These are phyloP conservation scores for Stichopus horrens DNA, from an alignment of 53 echinoderm and acorn worm genomes.

Conservation along the genomic window DNA sequence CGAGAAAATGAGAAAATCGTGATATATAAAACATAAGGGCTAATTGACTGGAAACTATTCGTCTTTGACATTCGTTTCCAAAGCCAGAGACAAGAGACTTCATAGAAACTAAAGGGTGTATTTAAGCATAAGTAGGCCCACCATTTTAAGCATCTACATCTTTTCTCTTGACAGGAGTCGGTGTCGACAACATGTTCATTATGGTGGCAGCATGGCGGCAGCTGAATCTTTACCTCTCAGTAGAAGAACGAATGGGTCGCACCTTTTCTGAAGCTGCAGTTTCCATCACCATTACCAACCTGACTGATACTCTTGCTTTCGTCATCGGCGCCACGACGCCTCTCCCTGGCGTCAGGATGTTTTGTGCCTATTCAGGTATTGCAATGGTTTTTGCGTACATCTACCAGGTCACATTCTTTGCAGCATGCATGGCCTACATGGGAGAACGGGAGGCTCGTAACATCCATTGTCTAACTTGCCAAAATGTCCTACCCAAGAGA, in stretches of 20 bases:
- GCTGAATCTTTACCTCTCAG: constrained; percentile 68
- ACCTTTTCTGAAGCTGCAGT: constrained; percentile 94
- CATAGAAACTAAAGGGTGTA: too few species aligned
- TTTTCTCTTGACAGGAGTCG: constrained; percentile 68
- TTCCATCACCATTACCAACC: constrained; percentile 96
- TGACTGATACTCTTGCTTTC: constrained; percentile 88
- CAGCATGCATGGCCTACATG: constrained; percentile 69
- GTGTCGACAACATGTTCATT: constrained; percentile 99
- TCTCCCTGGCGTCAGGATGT: constrained; percentile 84
- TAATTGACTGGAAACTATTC: too few species aligned
- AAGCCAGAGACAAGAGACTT: too few species aligned
- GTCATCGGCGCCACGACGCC: constrained; percentile 88
- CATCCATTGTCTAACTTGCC: constrained; percentile 58
- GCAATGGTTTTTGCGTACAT: constrained; percentile 70
- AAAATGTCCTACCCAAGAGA: constrained; percentile 61
- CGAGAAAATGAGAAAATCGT: too few species aligned
- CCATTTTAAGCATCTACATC: too few species aligned
- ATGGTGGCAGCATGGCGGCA: constrained; percentile 98
- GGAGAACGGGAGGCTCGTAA: constrained; percentile 69
- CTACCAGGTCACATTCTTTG: constrained; percentile 75
- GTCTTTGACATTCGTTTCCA: too few species aligned
- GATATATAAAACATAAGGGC: too few species aligned
- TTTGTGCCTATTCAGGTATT: constrained; percentile 73
- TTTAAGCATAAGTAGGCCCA: too few species aligned
- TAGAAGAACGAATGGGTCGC: constrained; percentile 82